A percentile compares a stretch with the other conserved stretches of the same genome.
These are phyloP conservation scores for Thripadectes ignobilis DNA, from an alignment of 2,797 vertebrate genomes.

Conservation along the genomic window DNA sequence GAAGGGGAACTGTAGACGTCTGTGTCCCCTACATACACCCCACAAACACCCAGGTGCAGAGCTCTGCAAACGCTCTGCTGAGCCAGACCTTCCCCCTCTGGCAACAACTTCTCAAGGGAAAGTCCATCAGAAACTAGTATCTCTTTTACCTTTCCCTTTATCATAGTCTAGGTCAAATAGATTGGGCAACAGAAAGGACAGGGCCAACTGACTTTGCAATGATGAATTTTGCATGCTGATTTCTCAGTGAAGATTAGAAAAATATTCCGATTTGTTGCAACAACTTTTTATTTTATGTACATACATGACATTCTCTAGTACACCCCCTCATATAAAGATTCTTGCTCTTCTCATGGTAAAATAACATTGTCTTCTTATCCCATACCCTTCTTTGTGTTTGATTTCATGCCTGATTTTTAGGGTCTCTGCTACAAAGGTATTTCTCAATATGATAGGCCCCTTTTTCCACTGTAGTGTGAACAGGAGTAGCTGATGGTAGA, in stretches of 20 bases:
- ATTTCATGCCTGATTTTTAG: background rate
- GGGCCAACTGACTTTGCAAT: background rate
- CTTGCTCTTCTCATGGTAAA: background rate
- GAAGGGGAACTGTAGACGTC: background rate
- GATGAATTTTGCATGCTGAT: slow-evolving; percentile 43
- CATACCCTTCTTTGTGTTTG: background rate
- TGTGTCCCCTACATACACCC: background rate
- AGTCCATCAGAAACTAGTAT: background rate
- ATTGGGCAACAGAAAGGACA: slow-evolving; percentile 33
- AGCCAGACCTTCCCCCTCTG: background rate
- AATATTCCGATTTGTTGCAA: slow-evolving; percentile 47
- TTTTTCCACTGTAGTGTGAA: background rate
- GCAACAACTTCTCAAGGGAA: background rate
- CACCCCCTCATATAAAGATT: background rate
- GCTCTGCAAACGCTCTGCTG: background rate
- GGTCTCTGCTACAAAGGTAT: background rate
- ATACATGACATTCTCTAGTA: slow-evolving; percentile 3
- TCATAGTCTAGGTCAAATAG: background rate
- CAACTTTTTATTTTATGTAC: slow-evolving; percentile 30
- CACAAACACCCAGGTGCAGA: background rate
- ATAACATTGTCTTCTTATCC: background rate
- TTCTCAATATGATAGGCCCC: background rate
- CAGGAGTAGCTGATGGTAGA: background rate
- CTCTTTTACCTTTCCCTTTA: slow-evolving; percentile 1
- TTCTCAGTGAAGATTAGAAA: slow-evolving; percentile 44